Evolutionary conservation across 1,140 invertebrate genomes (phyloP).

Genomic region (Panulirus ornatus): DNA sequence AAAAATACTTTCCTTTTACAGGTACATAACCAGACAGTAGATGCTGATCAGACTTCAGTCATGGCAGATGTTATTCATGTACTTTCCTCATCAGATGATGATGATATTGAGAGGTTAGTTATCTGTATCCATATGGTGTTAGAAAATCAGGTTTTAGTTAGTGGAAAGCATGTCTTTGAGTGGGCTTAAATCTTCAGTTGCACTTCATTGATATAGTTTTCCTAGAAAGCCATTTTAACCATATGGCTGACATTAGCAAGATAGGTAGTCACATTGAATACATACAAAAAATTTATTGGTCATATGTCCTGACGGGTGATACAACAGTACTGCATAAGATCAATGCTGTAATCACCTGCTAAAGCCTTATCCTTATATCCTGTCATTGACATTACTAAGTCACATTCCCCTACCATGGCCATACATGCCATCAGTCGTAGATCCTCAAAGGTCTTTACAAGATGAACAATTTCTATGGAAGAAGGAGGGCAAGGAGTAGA

Average conservation of each 20-base stretch:
- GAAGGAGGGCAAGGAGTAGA: too few relatives aligned
- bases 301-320: too few relatives aligned
- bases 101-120: neutral
- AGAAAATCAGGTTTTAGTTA: neutral
- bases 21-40: neutral
- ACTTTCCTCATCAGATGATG: neutral
- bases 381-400: too few relatives aligned
- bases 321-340: too few relatives aligned
- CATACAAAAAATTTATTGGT: too few relatives aligned
- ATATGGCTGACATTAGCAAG: neutral
- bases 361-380: too few relatives aligned
- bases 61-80: neutral
- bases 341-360: too few relatives aligned
- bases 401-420: too few relatives aligned
- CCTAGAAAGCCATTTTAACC: neutral
- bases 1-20: neutral
- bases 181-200: neutral
- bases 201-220: neutral
- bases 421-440: too few relatives aligned
- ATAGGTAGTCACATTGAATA: neutral
- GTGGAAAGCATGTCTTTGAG: neutral
- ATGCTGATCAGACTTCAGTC: neutral
- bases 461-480: too few relatives aligned
- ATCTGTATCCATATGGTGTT: too few relatives aligned
- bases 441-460: too few relatives aligned